Conservation (phyloP, 2,113 vertebrate genomes). For the Leptodactylus fuscus region DNA sequence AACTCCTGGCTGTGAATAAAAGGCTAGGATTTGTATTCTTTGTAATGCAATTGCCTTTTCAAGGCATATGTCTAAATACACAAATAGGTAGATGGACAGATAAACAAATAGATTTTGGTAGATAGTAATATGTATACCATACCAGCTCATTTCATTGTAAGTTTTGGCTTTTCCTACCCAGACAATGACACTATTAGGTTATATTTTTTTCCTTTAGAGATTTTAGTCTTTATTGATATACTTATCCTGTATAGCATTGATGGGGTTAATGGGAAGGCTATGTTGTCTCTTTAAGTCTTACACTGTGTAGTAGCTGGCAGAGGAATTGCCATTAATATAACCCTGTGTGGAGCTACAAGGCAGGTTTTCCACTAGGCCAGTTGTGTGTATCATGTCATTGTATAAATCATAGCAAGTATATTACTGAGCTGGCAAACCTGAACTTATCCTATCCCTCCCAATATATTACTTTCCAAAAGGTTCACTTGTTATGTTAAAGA, state of each 20-base stretch:
- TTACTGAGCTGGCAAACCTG: neutral
- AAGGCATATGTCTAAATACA: no score
- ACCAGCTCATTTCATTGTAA: no score
- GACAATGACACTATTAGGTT: no score
- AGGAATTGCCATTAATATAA: neutral
- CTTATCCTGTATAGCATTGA: neutral
- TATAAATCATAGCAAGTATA: neutral
- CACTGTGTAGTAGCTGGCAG: neutral
- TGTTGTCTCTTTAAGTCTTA: neutral
- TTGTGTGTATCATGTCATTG: neutral
- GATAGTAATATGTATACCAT: no score
- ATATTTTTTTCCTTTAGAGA: no score
- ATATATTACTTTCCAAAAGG: slow-evolving; percentile 8
- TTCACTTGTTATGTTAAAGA: slow-evolving; percentile 23
- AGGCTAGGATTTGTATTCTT: no score
- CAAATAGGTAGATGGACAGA: no score
- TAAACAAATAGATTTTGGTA: no score
- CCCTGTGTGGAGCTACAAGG: neutral
- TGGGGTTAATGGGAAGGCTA: neutral
- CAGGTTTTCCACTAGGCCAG: neutral
- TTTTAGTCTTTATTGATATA: no score
- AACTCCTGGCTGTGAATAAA: no score
- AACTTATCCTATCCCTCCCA: slow-evolving; percentile 1
- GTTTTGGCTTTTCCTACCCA: no score
- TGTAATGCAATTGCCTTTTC: no score